phyloP scores from a whole-genome alignment of 2,113 vertebrate genomes.

The Scomber japonicus region DNA sequence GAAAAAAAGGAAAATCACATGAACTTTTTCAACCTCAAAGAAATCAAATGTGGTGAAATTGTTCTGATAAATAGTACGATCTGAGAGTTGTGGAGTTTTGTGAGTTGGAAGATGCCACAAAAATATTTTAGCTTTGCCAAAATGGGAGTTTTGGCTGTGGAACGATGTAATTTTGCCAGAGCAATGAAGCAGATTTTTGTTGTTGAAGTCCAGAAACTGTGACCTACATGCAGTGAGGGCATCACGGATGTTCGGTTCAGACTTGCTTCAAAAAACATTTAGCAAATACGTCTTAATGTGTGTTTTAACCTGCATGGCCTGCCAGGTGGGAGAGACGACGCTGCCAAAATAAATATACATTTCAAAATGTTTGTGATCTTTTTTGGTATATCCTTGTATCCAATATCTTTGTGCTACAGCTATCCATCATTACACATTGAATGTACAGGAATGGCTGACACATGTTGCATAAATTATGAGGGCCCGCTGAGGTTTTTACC shows the following conservation, averaged over 20 bases:
- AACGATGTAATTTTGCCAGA: constrained; percentile 32
- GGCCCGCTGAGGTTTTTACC: neutral
- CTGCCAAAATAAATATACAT: neutral
- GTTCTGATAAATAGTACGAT: constrained; percentile 11
- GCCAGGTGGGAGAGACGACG: neutral
- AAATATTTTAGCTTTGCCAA: constrained; percentile 26
- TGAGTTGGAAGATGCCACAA: constrained; percentile 17
- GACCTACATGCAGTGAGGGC: neutral
- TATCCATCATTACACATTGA: constrained; percentile 34
- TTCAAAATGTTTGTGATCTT: neutral
- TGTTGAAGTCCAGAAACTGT: constrained; percentile 46
- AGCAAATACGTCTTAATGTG: neutral
- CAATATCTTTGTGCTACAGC: neutral
- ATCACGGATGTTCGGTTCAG: neutral
- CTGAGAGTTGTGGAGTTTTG: constrained; percentile 7
- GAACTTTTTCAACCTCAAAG: neutral
- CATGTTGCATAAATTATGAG: constrained; percentile 33
- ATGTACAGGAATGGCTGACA: constrained; percentile 11
- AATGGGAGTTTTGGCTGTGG: constrained; percentile 33
- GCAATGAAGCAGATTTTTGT: constrained; percentile 27
- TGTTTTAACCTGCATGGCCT: neutral
- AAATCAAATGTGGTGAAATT: constrained; percentile 7
- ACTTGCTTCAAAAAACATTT: neutral
- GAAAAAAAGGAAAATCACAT: neutral
- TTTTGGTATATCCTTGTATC: too few species aligned